Base-by-base conservation (phyloP, 2,888 invertebrate genomes). In the Chesias legatella region DNA sequence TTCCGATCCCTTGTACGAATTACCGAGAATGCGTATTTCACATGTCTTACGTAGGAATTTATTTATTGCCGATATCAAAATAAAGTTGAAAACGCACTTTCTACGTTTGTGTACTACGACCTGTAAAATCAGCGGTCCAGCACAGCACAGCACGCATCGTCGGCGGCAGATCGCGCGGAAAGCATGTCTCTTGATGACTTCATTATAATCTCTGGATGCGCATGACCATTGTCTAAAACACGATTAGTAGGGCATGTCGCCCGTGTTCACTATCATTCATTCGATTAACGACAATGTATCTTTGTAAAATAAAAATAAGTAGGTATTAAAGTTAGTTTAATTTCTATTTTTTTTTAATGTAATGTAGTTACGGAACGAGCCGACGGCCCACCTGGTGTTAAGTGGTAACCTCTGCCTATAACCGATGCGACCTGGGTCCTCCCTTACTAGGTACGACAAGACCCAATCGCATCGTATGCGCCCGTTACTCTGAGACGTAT, bases 121-220 rank as follows among this genome's bases (percentile, higher is more conserved):
- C 74, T 61, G 65, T 64, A 74, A 73, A 69, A 30, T 56, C 73
- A 60, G 49, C 52, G 60, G 69, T 58, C 69, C 73, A 71, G 59
- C 58, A 61, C 13, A n/a, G n/a, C n/a, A 64, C 56, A 33, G 50
- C 53, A 67, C 63, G 73, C 65, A 63, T 60, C 68, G 64, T 62
- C 67, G 63, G 59, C 51, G 50, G 54, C 55, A 60, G 70, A 70
- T 71, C 64, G 66, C 60, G 67, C 69, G 73, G 71, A 74, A 76
- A 73, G 53, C 56, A 58, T 61, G 53, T 58, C 59, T 63, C 57
- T 54, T 67, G 67, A 72, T 74, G 62, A 62, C 64, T 67, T 68
- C 68, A 67, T 72, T 70, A 51, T 56, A 53, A 43, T 40, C 37
- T 42, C 28, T 24, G 42, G 44, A 40, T 47, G 27, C 39, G 46